Percentiles rank a stretch among this genome's conserved stretches.
Conservation (phyloP, 2,888 invertebrate species). For the Empis livida region DNA sequence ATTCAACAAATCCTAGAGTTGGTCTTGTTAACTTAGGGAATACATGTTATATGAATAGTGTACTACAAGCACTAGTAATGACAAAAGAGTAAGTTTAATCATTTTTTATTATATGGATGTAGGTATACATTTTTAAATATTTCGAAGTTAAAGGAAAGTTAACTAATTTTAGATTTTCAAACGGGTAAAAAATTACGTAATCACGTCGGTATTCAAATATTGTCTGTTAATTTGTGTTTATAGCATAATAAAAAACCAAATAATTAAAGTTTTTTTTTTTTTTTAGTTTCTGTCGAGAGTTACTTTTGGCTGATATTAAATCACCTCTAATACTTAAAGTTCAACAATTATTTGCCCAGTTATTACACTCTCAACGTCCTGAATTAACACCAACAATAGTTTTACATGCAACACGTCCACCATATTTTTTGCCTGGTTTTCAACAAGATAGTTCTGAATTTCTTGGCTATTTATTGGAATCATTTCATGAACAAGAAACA, state of each 20-base stretch:
- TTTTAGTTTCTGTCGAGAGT: constrained; percentile 51
- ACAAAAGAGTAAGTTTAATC: constrained; percentile 50
- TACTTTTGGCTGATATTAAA: constrained; percentile 42
- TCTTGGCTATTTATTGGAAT: constrained; percentile 46
- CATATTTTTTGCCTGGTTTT: constrained; percentile 60
- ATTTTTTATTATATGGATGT: neutral
- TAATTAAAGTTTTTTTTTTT: no score
- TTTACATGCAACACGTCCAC: constrained; percentile 55
- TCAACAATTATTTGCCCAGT: constrained; percentile 58
- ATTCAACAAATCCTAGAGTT: constrained; percentile 36
- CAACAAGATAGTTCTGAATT: constrained; percentile 87
- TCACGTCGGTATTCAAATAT: no score
- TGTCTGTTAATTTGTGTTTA: no score
- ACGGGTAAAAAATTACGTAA: no score
- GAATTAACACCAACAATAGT: constrained; percentile 61
- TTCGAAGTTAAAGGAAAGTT: neutral
- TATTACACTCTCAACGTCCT: constrained; percentile 52
- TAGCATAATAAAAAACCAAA: no score
- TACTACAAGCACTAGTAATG: constrained; percentile 70
- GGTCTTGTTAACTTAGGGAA: constrained; percentile 75
- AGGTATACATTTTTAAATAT: neutral
- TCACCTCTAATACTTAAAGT: constrained; percentile 49
- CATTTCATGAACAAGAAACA: constrained; percentile 60
- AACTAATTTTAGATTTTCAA: no score
- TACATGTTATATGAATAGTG: constrained; percentile 83